Evolutionary conservation across 1,140 invertebrate genomes (phyloP), one percentile per base, ranked within the genome.

Genomic region (Drosophila mojavensis): DNA sequence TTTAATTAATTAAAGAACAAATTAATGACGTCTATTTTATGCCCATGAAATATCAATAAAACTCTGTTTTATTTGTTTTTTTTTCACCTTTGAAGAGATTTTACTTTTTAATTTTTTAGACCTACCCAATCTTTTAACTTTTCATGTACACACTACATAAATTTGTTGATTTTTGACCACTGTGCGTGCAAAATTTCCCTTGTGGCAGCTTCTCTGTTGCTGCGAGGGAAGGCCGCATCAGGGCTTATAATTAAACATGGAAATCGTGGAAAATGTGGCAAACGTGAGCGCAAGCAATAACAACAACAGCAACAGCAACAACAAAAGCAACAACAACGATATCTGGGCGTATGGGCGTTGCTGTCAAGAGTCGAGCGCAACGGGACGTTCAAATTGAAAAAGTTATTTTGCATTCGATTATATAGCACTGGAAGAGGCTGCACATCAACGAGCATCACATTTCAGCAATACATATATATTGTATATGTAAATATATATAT

Each of bases 191-290:
- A 88, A 89, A 88, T 88, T 88, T 88, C 83, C 84, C 83, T 72
- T 33, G 83, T 78, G 82, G 76, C 79, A 69, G 61, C 50, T 36
- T 53, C 62, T 53, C 54, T 24, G 53, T 50, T 43, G 63, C 54
- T 20, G 53, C 55, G 13, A 24, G 55, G 33, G 33, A 62, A 17
- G 43, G 65, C 64, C 69, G 79, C 80, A 78, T 68, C 79, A 75
- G 88, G 88, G 79, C 76, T 88, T 88, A 84, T 88, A 88, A 88
- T 88, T 88, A 88, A 88, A 80, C 83, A 88, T 78, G 80, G 71
- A 88, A 80, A 84, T 78, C 84, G 77, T 88, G 83, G 84, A 81
- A 78, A 84, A 76, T 81, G 81, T 78, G 81, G 81, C 81, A 74
- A 85, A 50, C 69, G 68, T 69, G 63, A 71, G 59, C 67, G 39